Base-by-base conservation (phyloP, 1,140 invertebrate genomes). In the Arion vulgaris region DNA sequence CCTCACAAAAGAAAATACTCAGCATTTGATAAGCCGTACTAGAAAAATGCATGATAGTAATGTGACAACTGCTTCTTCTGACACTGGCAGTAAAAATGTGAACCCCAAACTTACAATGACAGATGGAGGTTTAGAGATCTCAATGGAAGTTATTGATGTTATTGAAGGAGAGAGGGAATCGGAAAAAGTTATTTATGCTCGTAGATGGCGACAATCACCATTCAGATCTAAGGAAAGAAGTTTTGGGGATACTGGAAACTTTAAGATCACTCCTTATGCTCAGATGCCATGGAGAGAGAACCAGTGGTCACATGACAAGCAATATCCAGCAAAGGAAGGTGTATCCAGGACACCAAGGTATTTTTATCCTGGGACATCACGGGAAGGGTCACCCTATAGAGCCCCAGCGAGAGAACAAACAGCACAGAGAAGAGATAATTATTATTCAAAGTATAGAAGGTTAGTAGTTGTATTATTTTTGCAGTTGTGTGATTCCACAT, bases 81-180 rank as follows among this genome's bases (percentile, higher is more conserved):
- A 66, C 11, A 5, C 13, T 62, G 57, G 5, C 4, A 23, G 5
- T 15, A 51, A 75, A 49, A 72, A 41, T 41, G 71, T 72, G 7
- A 19, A 41, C 26, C 36, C 36, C 23, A 75, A 75, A 75, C 73
- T 75, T 17, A 28, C 28, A 5, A 75, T 75, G 45, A 75, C 73
- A 7, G 73, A 75, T 75, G 73, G 73, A 34, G 41, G 28, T 53
- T 49, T 75, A 34, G 39, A 75, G 23, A 28, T 75, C 4, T 28
- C 73, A 19, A 51, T 75, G 73, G 73, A 75, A 51, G 73, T 51
- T 32, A 75, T 75, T 51, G 73, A 75, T 51, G 73, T 75, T 28
- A 53, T 17, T 75, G 73, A 75, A 75, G 73, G 41, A 53, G 73
- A 75, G 0, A n/a, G 41, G 13, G 45, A 34, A 39, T 1, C 9